Evolutionary conservation across 2,113 vertebrate genomes (phyloP).

Genomic region (Anolis sagrei): DNA sequence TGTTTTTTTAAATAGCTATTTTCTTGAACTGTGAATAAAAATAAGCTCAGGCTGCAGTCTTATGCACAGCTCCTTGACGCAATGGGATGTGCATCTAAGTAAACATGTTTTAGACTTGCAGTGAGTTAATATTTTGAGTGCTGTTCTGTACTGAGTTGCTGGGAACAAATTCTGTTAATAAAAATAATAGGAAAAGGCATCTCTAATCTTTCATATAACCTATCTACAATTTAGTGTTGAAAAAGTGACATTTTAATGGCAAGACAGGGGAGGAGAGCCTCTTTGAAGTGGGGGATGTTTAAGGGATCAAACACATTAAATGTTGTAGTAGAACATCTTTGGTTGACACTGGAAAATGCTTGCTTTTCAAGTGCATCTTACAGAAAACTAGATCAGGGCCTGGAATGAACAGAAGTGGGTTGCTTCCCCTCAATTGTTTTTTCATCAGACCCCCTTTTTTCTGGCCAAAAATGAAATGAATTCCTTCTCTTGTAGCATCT

Average conservation of each 20-base stretch:
- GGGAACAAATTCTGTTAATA: slow-evolving; percentile 51
- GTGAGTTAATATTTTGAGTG: slow-evolving; percentile 31
- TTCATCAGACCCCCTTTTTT: no score
- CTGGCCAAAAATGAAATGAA: no score
- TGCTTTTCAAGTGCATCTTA: not conserved
- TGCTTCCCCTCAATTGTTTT: no score
- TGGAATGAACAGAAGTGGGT: no score
- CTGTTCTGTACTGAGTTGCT: slow-evolving; percentile 55
- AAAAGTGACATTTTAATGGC: not conserved
- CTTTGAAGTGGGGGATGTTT: not conserved
- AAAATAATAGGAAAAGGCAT: slow-evolving; percentile 51
- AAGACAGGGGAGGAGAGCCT: not conserved
- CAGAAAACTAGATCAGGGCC: no score
- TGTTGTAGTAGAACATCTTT: not conserved
- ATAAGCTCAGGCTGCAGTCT: slow-evolving; percentile 6
- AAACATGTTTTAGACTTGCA: slow-evolving; percentile 19
- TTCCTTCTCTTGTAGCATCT: no score
- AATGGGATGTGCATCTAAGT: slow-evolving; percentile 7
- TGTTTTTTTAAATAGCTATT: slow-evolving; percentile 15
- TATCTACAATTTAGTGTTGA: slow-evolving; percentile 37
- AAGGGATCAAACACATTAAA: not conserved
- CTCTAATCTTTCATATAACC: slow-evolving; percentile 41
- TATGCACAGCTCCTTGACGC: not conserved
- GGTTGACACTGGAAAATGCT: not conserved
- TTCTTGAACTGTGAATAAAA: slow-evolving; percentile 41